phyloP scores from a whole-genome alignment of 2,888 invertebrate species.

The Camponotus fellah region DNA sequence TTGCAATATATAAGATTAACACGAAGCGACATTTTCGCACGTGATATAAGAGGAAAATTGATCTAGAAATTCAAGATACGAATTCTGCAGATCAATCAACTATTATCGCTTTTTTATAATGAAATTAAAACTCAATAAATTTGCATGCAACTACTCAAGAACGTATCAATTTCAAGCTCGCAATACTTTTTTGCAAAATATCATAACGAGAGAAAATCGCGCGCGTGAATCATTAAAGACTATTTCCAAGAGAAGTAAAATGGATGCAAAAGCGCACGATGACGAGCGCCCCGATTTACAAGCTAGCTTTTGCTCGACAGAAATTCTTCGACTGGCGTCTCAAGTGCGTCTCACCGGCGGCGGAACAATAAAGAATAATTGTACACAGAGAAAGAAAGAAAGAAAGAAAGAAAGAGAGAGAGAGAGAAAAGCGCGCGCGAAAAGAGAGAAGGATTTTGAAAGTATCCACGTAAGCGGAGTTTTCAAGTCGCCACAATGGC shows the following conservation, averaged over 20 bases:
- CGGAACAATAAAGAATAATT: conserved; percentile 71
- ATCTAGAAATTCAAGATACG: background rate
- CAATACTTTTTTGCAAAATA: too few species aligned
- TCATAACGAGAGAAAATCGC: background rate
- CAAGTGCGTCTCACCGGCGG: conserved; percentile 63
- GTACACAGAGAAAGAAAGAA: conserved; percentile 49
- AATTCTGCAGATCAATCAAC: background rate
- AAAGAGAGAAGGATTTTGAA: conserved; percentile 70
- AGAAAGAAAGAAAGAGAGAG: conserved; percentile 36
- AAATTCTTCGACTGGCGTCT: conserved; percentile 67
- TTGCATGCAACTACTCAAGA: background rate
- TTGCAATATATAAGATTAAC: background rate
- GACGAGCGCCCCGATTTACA: conserved; percentile 64
- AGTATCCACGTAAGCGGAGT: conserved; percentile 74
- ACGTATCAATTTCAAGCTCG: background rate
- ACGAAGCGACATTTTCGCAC: background rate
- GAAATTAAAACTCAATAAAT: background rate
- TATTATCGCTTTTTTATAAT: background rate
- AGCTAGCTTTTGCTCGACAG: conserved; percentile 65
- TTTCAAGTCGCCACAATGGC: conserved; percentile 77
- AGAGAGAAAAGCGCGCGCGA: conserved; percentile 18
- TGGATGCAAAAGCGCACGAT: conserved; percentile 50
- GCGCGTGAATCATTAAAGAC: conserved; percentile 63
- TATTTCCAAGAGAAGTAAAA: conserved; percentile 54
- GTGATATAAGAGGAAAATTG: background rate